Percentiles rank a stretch among this genome's conserved stretches.
Conservation (phyloP, 2,797 vertebrate genomes). For the Lateolabrax maculatus region DNA sequence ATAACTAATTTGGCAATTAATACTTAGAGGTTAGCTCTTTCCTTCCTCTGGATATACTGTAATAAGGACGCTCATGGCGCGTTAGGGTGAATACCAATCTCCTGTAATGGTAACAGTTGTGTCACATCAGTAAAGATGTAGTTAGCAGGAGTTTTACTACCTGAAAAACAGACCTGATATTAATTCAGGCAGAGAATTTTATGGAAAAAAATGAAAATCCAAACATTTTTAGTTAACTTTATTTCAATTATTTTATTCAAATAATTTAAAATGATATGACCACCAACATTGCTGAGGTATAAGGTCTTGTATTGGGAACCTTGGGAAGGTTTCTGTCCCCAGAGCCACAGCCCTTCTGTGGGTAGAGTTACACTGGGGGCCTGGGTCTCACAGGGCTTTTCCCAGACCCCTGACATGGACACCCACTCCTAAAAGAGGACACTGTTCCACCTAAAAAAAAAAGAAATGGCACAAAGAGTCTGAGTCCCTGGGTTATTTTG, state of each 20-base stretch:
- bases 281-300: not conserved
- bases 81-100: not conserved
- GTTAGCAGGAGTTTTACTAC: not conserved
- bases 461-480: slow-evolving; percentile 6
- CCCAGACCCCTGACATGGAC: slow-evolving; percentile 46
- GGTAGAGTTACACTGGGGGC: slow-evolving; percentile 54
- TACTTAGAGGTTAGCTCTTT: not conserved
- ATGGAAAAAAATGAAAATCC: no score
- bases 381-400: slow-evolving; percentile 39
- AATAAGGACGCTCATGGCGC: slow-evolving; percentile 3
- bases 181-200: not conserved
- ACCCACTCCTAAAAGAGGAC: slow-evolving; percentile 53
- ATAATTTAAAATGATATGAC: not conserved
- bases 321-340: slow-evolving; percentile 29
- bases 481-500: not conserved
- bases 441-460: slow-evolving; percentile 30
- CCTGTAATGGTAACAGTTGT: not conserved
- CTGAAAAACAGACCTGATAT: not conserved
- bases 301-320: slow-evolving; percentile 9
- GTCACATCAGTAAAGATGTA: not conserved
- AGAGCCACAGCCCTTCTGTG: slow-evolving; percentile 19
- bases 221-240: not conserved
- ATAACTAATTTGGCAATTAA: slow-evolving; percentile 48
- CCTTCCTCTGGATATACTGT: not conserved
- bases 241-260: not conserved